Evolutionary conservation across 2,888 invertebrate species (phyloP), one percentile per base, ranked within the genome.

Genomic region (Drosophila anomalipes): DNA sequence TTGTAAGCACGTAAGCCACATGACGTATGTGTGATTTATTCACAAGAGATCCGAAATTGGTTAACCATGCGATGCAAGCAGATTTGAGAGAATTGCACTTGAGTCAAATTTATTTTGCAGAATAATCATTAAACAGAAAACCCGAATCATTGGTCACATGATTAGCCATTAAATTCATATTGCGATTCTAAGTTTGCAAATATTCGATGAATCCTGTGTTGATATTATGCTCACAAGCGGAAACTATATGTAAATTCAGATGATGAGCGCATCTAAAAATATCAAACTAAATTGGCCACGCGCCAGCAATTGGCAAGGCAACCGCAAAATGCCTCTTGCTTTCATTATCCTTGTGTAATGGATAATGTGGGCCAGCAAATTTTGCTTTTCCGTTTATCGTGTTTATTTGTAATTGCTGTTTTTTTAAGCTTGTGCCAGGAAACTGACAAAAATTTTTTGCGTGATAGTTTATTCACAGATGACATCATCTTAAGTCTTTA

Each of bases 351-450:
- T 70, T 30, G 16, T 30, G 44, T 37, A 47, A 53, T 49, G 54
- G 10, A 47, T 10, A 59, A 57, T 51, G 32, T 28, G 5, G 39
- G 41, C 39, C 22, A 47, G 30, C 30, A 51, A 59, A 61, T 52
- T 35, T 16, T 19, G 56, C 62, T 44, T 69, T 73, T 52, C 53
- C 52, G 64, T 56, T 72, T 63, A 51, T 58, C 51, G 41, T 53
- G 41, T 65, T 81, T 74, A 82, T 80, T 89, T 80, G 75, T 85
- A 85, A 85, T 85, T 87, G 60, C 70, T 30, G 14, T 79, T 82
- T 64, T 68, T 79, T 47, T 35, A 32, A 14, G 26, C 10, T 56
- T 30, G 33, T 32, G 49, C 63, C 57, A 53, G 49, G 44, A 63
- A 61, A 52, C 70, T 28, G 49, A 22, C 49, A 59, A 58, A 59